These are phyloP conservation scores for Metaphire vulgaris DNA, from an alignment of 1,140 invertebrate genomes.

Conservation along the genomic window DNA sequence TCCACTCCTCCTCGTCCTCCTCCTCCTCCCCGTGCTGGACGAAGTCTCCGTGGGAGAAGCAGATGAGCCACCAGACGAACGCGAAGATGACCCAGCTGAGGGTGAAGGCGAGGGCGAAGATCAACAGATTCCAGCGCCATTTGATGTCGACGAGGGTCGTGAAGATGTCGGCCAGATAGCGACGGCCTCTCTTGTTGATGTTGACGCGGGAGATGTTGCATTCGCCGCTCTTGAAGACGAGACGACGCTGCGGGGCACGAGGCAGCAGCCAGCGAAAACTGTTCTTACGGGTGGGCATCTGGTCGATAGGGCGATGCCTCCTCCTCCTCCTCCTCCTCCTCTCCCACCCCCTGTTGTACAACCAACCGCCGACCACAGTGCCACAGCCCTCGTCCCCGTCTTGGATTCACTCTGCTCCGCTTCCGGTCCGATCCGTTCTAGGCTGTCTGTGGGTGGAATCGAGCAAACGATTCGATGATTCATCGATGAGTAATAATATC, in stretches of 20 bases:
- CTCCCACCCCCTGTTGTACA: no score
- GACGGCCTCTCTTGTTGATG: constrained; percentile 42
- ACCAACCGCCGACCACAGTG: no score
- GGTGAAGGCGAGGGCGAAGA: constrained; percentile 46
- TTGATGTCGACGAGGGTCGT: no score
- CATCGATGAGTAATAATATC: no score
- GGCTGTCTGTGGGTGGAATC: no score
- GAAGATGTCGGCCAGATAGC: constrained; percentile 63
- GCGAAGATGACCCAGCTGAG: constrained; percentile 48
- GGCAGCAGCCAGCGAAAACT: constrained; percentile 18
- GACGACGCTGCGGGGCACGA: constrained; percentile 35
- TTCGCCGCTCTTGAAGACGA: constrained; percentile 23
- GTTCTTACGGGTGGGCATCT: constrained; percentile 4
- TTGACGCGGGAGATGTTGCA: constrained; percentile 21
- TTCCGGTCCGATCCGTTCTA: no score
- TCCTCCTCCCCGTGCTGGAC: constrained; percentile 22
- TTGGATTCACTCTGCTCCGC: no score
- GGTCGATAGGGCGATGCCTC: no score
- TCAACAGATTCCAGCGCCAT: constrained; percentile 41
- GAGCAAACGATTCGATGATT: no score
- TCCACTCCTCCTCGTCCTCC: constrained; percentile 35
- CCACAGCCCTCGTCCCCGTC: no score
- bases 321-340: no score
- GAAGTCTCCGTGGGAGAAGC: constrained; percentile 33
- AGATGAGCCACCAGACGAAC: constrained; percentile 44